Conservation (phyloP, 2,888 invertebrate genomes). For the Venusia cambrica region DNA sequence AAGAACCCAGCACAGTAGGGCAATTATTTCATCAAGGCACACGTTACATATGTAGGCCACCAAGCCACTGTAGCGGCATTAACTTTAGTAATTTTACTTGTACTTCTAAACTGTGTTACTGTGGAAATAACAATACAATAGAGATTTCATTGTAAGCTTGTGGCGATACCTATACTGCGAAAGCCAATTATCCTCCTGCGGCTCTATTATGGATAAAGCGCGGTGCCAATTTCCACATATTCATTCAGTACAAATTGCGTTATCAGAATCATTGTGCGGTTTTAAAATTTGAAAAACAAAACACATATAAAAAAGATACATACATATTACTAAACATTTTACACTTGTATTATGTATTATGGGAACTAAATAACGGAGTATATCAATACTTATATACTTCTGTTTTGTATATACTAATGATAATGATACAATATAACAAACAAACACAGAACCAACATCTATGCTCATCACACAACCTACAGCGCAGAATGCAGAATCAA, state of each 20-base stretch:
- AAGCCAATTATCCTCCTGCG: conserved; percentile 34
- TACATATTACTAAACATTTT: too few species aligned
- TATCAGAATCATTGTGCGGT: conserved; percentile 3
- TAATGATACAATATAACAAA: too few species aligned
- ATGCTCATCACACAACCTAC: too few species aligned
- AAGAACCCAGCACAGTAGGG: too few species aligned
- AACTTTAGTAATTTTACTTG: conserved; percentile 4
- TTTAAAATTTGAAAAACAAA: background rate
- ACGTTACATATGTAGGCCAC: conserved; percentile 1
- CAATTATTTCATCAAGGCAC: too few species aligned
- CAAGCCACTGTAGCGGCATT: background rate
- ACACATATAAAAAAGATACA: too few species aligned
- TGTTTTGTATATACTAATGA: too few species aligned
- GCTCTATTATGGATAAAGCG: conserved; percentile 24
- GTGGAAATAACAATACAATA: conserved; percentile 23
- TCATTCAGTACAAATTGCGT: conserved; percentile 15
- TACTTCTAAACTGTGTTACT: conserved; percentile 10
- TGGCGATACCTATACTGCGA: conserved; percentile 23
- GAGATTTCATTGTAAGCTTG: conserved; percentile 25
- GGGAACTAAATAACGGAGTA: too few species aligned
- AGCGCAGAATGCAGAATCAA: too few species aligned
- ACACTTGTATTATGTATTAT: too few species aligned
- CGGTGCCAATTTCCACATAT: conserved; percentile 21
- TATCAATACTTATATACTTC: too few species aligned
- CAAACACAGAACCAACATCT: too few species aligned